These are phyloP conservation scores for Maconellicoccus hirsutus DNA, from an alignment of 1,140 invertebrate species.

Conservation along the genomic window DNA sequence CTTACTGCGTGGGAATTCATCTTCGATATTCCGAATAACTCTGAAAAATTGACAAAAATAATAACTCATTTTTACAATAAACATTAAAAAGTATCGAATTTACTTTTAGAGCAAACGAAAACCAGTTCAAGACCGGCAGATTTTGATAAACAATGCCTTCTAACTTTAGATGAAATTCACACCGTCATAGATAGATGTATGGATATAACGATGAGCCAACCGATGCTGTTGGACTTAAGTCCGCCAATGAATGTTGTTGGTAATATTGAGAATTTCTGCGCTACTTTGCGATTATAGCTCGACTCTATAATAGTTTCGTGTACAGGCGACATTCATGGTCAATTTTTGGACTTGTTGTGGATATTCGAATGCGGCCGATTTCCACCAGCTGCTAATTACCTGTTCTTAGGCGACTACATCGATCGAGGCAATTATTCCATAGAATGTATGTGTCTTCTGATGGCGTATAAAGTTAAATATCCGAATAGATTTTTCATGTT, in stretches of 20 bases:
- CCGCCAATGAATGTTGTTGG: constrained; percentile 3
- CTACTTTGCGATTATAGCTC: too few relatives aligned
- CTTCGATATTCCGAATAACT: too few relatives aligned
- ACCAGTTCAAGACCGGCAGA: neutral
- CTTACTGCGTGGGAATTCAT: too few relatives aligned
- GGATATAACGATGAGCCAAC: neutral
- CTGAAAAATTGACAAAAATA: too few relatives aligned
- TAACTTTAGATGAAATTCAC: neutral
- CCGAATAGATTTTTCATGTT: constrained; percentile 87
- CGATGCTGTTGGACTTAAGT: neutral
- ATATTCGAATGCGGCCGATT: constrained; percentile 39
- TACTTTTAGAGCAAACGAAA: neutral
- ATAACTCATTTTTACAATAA: too few relatives aligned
- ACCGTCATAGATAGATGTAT: neutral
- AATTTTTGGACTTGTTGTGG: constrained; percentile 27
- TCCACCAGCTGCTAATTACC: constrained; percentile 39
- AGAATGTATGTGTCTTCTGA: constrained; percentile 42
- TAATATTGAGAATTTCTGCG: neutral
- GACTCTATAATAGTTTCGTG: too few relatives aligned
- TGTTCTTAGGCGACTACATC: constrained; percentile 42
- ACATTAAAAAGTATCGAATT: too few relatives aligned
- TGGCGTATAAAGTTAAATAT: constrained; percentile 64
- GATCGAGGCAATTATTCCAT: constrained; percentile 39
- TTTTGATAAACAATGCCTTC: neutral
- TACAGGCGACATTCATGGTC: constrained; percentile 16